Conservation (phyloP, 2,797 vertebrate species). For the Falco rusticolus region DNA sequence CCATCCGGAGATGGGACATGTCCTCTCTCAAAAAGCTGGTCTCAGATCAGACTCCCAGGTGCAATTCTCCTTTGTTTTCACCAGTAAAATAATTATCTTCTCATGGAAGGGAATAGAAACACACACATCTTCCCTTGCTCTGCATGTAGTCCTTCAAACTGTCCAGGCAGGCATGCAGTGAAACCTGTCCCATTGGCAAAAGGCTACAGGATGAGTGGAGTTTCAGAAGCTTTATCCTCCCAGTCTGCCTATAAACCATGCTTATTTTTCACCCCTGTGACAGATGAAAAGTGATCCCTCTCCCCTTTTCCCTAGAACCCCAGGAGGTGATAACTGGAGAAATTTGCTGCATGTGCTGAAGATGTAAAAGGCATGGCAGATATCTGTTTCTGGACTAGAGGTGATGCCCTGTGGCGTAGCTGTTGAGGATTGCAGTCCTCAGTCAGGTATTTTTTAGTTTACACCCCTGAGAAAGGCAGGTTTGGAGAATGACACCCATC, state of each 20-base stretch:
- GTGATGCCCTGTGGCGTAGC: rapidly evolving
- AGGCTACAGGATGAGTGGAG: background rate
- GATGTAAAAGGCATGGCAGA: background rate
- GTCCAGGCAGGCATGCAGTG: background rate
- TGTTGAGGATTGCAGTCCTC: background rate
- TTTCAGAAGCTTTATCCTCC: background rate
- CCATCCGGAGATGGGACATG: background rate
- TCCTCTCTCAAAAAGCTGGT: background rate
- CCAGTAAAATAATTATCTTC: background rate
- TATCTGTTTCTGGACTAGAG: background rate
- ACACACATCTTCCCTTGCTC: background rate
- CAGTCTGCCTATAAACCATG: rapidly evolving
- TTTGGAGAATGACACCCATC: background rate
- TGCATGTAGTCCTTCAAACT: background rate
- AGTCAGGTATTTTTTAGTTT: background rate
- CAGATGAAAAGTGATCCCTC: background rate
- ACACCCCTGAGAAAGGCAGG: background rate
- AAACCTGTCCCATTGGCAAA: background rate
- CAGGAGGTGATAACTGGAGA: background rate
- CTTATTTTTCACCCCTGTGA: background rate
- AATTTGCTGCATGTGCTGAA: background rate
- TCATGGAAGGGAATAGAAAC: background rate
- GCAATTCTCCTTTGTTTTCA: background rate
- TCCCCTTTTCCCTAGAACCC: background rate
- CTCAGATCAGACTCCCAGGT: background rate